Evolutionary conservation across 2,113 vertebrate genomes (phyloP), one percentile per base, ranked within the genome.

Genomic region (Microcebus lehilahytsara): DNA sequence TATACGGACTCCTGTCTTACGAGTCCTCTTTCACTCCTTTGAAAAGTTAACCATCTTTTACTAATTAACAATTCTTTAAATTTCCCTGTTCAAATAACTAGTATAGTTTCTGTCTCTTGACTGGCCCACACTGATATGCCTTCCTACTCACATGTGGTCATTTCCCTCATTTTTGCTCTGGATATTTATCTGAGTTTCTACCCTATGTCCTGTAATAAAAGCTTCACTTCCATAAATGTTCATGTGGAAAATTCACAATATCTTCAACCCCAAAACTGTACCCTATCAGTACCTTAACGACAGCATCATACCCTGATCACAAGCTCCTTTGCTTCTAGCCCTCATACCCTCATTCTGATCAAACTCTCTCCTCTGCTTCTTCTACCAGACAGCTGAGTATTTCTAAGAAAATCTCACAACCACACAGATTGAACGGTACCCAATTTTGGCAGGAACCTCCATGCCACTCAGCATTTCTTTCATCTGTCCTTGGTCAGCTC

Each of bases 31-130:
- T 85, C 49, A 67, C 1, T 8, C 10, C 9, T 34, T 93, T 27
- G 7, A 72, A 25, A 42, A 89, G 80, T 77, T 95, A 95, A 85
- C 23, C 56, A 93, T 9, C 5, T 89, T 92, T 93, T 51, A 90
- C 30, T 86, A 81, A 92, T 66, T 62, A 78, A 93, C 6, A 9
- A 74, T n/a, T 87, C 62, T 93, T 91, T 79, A 60, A 66, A 46
- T 69, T 86, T 91, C 58, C 20, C 53, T 86, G 12, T 96, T 78
- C 72, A 85, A 88, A 49, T n/a, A 91, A 72, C 69, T 75, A 69
- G 27, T 80, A 32, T 6, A 95, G 37, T 85, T 95, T 66, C 66
- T 84, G 64, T 75, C 58, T 84, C 72, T 40, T 80, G n/a, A 74
- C 14, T 88, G 56, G 64, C 40, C 40, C 34, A 51, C 49, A 71